Evolutionary conservation across 37 sponge, comb jelly and placozoan species (phyloP).

Genomic region (Crambe crambe): DNA sequence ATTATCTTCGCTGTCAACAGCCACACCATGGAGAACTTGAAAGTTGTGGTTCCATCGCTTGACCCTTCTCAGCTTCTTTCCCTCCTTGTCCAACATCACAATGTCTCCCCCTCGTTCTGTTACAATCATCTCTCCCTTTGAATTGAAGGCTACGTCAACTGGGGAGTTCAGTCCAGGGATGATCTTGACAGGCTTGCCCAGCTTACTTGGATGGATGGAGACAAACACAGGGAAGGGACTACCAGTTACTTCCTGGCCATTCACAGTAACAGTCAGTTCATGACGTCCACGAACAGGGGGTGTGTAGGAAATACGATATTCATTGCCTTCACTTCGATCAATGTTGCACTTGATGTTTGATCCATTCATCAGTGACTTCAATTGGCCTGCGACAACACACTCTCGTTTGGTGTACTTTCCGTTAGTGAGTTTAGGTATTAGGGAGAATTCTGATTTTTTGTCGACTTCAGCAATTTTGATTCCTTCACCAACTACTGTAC

Average conservation of each 20-base stretch:
- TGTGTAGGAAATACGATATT: too few relatives aligned
- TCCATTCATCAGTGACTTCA: neutral
- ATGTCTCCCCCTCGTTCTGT: constrained; percentile 2
- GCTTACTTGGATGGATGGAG: too few relatives aligned
- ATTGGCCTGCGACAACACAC: neutral
- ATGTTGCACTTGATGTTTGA: neutral
- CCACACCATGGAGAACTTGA: neutral
- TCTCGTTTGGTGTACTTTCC: neutral
- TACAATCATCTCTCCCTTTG: constrained; percentile 17
- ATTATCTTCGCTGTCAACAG: constrained; percentile 35
- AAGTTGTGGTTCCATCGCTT: neutral
- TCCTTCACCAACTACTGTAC: too few relatives aligned
- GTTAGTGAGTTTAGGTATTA: too few relatives aligned
- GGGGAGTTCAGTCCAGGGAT: too few relatives aligned
- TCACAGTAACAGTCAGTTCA: constrained; percentile 35
- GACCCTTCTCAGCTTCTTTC: constrained; percentile 1
- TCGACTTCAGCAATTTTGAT: too few relatives aligned
- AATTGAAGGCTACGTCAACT: too few relatives aligned
- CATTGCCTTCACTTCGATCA: too few relatives aligned
- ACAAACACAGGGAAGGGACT: too few relatives aligned
- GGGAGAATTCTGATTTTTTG: too few relatives aligned
- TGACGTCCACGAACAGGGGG: too few relatives aligned
- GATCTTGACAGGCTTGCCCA: too few relatives aligned
- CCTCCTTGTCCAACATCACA: constrained; percentile 3
- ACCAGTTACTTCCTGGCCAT: constrained; percentile 54